Base-by-base conservation (phyloP, 2,888 invertebrate genomes). In the Scaptomyza cyrtandrae region DNA sequence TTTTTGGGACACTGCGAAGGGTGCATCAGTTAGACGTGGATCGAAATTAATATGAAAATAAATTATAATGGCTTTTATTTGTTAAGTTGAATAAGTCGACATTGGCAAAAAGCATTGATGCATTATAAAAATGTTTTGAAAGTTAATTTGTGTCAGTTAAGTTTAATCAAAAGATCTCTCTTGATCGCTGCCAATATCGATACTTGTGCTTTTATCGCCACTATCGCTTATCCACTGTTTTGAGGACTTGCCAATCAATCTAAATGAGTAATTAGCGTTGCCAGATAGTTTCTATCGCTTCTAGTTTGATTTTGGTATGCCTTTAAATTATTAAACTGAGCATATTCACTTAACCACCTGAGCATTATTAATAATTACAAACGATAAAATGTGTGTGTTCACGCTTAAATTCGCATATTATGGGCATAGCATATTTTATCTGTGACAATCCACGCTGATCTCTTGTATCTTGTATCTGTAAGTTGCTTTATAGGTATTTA, bases 401-500 rank as follows among this genome's bases (percentile, higher is more conserved):
- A 27, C 29, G 37, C 67, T 54, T 33, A 44, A 31, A 31, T 11
- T 14, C 13, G 45, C 35, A 67, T 37, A 50, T 54, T 24, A 48
- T 35, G 11, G 24, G 6, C 19, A 6, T 27, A 16, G n/a, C 37
- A 37, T 37, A 37, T n/a, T n/a, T n/a, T 16, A 5, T 10, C 16
- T 16, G 16, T 35, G 35, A 44, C 53, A 35, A 35, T 48, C 43
- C 14, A 9, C 16, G 41, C 16, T 35, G n/a, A 50, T n/a, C 11
- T 33, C 24, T 27, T 24, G 24, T 14, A 41, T 39, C n/a, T n/a
- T 49, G 45, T 61, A 27, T 33, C 11, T 44, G 31, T 63, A 35
- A 43, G 16, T n/a, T 39, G 29, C 11, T 13, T 3, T 41, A 39
- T 53, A 45, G 24, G 31, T 57, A 80, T 83, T 74, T 70, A 57